A percentile compares a stretch with the other conserved stretches of the same genome.
Evolutionary conservation across 2,888 invertebrate species (phyloP).

Genomic region (Ditylenchus weischeri): DNA sequence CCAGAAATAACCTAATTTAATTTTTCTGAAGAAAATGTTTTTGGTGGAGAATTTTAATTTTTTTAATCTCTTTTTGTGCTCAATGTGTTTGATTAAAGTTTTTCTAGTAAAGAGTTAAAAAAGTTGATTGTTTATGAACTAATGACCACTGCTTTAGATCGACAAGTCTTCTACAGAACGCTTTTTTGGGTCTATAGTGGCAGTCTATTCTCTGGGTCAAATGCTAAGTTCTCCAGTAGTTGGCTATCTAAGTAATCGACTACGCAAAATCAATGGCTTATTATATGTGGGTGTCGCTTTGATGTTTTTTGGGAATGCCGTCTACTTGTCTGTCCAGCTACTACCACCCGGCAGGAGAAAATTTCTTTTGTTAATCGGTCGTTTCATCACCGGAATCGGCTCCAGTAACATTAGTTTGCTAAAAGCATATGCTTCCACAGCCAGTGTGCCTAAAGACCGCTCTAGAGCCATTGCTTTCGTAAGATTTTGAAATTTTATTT

Average conservation of each 20-base stretch:
- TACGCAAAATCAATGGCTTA: slow-evolving; percentile 37
- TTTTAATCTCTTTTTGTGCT: too few species aligned
- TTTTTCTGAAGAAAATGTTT: too few species aligned
- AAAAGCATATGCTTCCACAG: slow-evolving; percentile 59
- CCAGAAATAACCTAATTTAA: too few species aligned
- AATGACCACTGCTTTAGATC: slow-evolving; percentile 18
- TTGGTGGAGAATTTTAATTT: too few species aligned
- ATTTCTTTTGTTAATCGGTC: slow-evolving; percentile 47
- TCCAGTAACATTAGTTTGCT: slow-evolving; percentile 60
- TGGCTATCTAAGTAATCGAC: slow-evolving; percentile 18
- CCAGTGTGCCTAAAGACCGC: slow-evolving; percentile 58
- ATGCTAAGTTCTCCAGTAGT: slow-evolving; percentile 44
- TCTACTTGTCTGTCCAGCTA: slow-evolving; percentile 59
- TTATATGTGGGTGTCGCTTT: slow-evolving; percentile 47
- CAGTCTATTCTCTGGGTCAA: slow-evolving; percentile 59
- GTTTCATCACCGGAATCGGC: slow-evolving; percentile 59
- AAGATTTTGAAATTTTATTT: neutral
- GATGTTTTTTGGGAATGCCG: slow-evolving; percentile 58
- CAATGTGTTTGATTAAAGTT: too few species aligned
- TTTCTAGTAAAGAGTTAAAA: too few species aligned
- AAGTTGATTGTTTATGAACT: neutral
- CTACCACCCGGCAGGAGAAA: slow-evolving; percentile 41
- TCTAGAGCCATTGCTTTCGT: slow-evolving; percentile 60
- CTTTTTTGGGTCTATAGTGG: slow-evolving; percentile 60
- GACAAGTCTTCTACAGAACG: slow-evolving; percentile 28